Evolutionary conservation across 2,113 vertebrate genomes (phyloP), one percentile per base, ranked within the genome.

Genomic region (Electrona antarctica): DNA sequence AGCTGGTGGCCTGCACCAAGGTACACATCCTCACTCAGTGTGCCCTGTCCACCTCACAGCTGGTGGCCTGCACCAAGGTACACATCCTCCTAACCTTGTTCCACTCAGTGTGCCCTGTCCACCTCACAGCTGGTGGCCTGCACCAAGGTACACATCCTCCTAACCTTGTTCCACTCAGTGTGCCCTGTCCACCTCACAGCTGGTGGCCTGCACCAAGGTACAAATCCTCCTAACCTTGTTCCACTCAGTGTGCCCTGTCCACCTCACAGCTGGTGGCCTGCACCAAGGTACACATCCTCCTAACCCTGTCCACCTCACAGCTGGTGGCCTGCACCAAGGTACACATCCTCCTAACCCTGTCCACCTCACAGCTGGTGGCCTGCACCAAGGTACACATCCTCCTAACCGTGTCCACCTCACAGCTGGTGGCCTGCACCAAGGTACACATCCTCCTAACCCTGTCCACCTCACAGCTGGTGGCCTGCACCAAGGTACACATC

Each of bases 381-480:
- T 99, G 98, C 81, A 97, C 98, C 2, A 99, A 99, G 97, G 97
- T n/a, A n/a, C n/a, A n/a, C n/a, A n/a, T n/a, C n/a, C n/a, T n/a
- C n/a, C n/a, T n/a, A n/a, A n/a, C n/a, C n/a, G n/a, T 99, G 13
- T 98, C 97, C 64, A 99, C 98, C 60, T 99, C 98, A 2, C 98
- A 99, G 94, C 94, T 99, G 0, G 98, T 99, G 58, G 98, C 98
- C 1, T 99, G 98, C 81, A 97, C 98, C 2, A 99, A 99, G 97
- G 97, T n/a, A n/a, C n/a, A n/a, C n/a, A n/a, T n/a, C n/a, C n/a
- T n/a, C n/a, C n/a, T n/a, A n/a, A n/a, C 98, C 0, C 96, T 99
- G 13, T 98, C 97, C 64, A 99, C 98, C 60, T 99, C 98, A 2
- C 98, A 99, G 94, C 94, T 99, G 0, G 98, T 99, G 58, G 98